Percentiles rank a stretch among this genome's conserved stretches.
Conservation (phyloP, 2,797 vertebrate genomes). For the Gouania willdenowi region DNA sequence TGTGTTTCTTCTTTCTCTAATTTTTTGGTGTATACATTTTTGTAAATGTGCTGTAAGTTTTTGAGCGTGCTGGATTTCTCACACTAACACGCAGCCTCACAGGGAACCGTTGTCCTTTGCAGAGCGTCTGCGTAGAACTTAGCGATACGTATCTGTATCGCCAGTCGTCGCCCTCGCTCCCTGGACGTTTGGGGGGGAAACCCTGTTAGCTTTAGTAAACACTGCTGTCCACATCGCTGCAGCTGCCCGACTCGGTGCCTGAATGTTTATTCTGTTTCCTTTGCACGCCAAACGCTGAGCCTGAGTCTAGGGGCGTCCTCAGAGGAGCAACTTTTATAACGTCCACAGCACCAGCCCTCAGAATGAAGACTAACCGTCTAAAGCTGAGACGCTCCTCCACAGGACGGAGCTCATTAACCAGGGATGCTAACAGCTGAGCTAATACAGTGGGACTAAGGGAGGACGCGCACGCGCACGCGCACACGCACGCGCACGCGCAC, state of each 20-base stretch:
- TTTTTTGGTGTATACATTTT: too few species aligned
- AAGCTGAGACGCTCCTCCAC: conserved; percentile 53
- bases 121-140: conserved; percentile 69
- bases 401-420: conserved; percentile 40
- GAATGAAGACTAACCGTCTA: conserved; percentile 48
- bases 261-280: conserved; percentile 58
- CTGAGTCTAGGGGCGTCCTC: too few species aligned
- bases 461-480: too few species aligned
- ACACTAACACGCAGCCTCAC: conserved; percentile 61
- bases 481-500: too few species aligned
- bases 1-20: too few species aligned
- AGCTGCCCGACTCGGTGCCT: conserved; percentile 60
- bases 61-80: too few species aligned
- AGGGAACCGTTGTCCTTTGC: conserved; percentile 67
- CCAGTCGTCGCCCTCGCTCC: conserved; percentile 75
- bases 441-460: conserved; percentile 71
- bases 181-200: conserved; percentile 62
- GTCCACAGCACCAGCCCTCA: too few species aligned
- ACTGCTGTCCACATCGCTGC: conserved; percentile 33
- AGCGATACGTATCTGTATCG: conserved; percentile 76
- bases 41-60: too few species aligned
- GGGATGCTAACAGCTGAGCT: conserved; percentile 57
- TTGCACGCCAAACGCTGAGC: conserved; percentile 42
- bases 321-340: conserved; percentile 62
- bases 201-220: conserved; percentile 68